Conservation (phyloP, 1,140 invertebrate species). For the Popillia japonica region DNA sequence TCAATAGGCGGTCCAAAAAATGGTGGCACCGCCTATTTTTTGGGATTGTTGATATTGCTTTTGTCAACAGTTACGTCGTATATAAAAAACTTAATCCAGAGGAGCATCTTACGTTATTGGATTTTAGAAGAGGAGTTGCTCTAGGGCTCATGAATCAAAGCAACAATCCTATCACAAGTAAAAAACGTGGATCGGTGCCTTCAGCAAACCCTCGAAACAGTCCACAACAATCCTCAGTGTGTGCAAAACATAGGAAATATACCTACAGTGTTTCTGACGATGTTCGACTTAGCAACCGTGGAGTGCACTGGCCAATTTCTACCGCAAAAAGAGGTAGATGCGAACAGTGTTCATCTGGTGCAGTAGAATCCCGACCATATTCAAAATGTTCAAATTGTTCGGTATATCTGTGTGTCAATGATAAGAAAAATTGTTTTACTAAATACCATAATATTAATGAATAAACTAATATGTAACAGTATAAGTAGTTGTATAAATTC, state of each 20-base stretch:
- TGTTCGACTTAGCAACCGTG: slow-evolving; percentile 35
- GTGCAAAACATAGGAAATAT: slow-evolving; percentile 35
- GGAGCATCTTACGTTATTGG: slow-evolving; percentile 11
- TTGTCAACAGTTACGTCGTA: slow-evolving; percentile 35
- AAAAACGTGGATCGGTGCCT: background rate
- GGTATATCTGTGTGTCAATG: too few relatives aligned
- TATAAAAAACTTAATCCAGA: slow-evolving; percentile 13
- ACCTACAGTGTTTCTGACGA: slow-evolving; percentile 36
- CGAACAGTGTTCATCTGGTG: slow-evolving; percentile 37
- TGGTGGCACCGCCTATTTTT: slow-evolving; percentile 36
- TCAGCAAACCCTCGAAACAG: background rate
- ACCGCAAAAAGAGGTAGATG: slow-evolving; percentile 13
- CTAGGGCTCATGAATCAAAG: too few relatives aligned
- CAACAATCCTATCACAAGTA: background rate
- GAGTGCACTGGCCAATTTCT: slow-evolving; percentile 31
- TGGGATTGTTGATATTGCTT: slow-evolving; percentile 34
- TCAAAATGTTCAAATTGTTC: too few relatives aligned
- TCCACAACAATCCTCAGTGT: background rate
- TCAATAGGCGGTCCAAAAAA: slow-evolving; percentile 11
- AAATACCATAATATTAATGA: background rate
- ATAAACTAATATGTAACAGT: too few relatives aligned
- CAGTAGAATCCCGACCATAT: too few relatives aligned
- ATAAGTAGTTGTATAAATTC: too few relatives aligned
- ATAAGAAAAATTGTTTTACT: background rate
- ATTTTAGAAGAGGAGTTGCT: slow-evolving; percentile 34